Base-by-base conservation (phyloP, 1,140 invertebrate genomes). In the Pinna nobilis region DNA sequence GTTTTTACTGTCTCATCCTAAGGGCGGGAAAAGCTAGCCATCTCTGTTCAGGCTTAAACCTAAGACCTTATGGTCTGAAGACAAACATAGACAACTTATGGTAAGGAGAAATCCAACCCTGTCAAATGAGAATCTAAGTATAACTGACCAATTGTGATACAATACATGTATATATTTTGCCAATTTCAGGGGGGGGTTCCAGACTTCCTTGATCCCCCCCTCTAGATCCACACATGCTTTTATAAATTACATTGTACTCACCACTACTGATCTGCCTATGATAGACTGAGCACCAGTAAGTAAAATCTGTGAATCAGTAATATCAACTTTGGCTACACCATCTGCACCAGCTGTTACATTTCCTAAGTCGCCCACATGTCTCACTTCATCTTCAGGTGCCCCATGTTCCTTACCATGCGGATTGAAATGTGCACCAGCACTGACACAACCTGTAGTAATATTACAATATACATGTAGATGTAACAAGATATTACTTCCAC, bases 351-450 rank as follows among this genome's bases (percentile, higher is more conserved):
- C 95, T 68, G 91, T 90, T 59, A 98, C 92, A 86, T 98, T 99
- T 33, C 97, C 97, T 47, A 99, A 91, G 87, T 99, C 97, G 25
- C 97, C 97, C 78, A 94, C 92, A 88, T 99, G 97, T 75, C 90
- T 88, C n/a, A 92, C 90, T 15, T 85, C 86, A 76, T 95, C 93
- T 30, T 85, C 85, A 9, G 97, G 97, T 15, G 91, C 95, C 9
- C 96, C 97, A 87, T 99, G 98, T 1, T 94, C 94, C 81, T 94
- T 94, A 68, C 92, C 92, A 55, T 90, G 80, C 0, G 97, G 98
- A 90, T 99, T 99, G 90, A 96, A 99, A 90, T 99, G 98, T 0
- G 96, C 91, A 0, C 97, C 98, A 23, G 98, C 96, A 60, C 95
- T 97, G 3, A 93, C 96, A 88, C 98, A 99, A 0, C 97, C 97